Evolutionary conservation across 2,113 vertebrate species (phyloP).

Genomic region (Garra rufa): DNA sequence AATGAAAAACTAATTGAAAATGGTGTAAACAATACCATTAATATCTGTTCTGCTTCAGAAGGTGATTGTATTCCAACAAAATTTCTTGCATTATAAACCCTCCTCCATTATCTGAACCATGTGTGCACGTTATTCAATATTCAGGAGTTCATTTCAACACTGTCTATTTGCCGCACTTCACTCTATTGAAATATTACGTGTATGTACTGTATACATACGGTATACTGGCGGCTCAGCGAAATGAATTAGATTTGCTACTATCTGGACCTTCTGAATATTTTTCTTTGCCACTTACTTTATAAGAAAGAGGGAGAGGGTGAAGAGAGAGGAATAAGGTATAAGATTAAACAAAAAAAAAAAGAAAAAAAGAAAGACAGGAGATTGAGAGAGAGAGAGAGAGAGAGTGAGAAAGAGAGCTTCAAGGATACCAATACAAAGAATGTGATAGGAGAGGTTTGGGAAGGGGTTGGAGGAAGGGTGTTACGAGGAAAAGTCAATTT

Average conservation of each 20-base stretch:
- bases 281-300: conserved; percentile 44
- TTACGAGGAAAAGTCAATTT: conserved; percentile 49
- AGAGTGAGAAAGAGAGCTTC: background rate
- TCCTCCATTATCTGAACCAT: background rate
- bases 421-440: conserved; percentile 10
- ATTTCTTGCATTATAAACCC: background rate
- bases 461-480: background rate
- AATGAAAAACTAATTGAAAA: background rate
- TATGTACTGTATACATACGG: conserved; percentile 29
- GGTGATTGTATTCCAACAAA: background rate
- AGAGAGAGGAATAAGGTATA: conserved; percentile 46
- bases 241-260: conserved; percentile 48
- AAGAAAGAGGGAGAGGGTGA: conserved; percentile 52
- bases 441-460: conserved; percentile 10
- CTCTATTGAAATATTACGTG: conserved; percentile 25
- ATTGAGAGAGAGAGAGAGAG: conserved; percentile 6
- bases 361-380: background rate
- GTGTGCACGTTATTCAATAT: conserved; percentile 36
- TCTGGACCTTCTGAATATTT: conserved; percentile 42
- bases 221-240: conserved; percentile 30
- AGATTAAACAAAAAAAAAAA: conserved; percentile 27
- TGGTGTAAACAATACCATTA: background rate
- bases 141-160: conserved; percentile 37
- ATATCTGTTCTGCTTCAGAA: background rate
- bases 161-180: background rate